Evolutionary conservation across 2,888 invertebrate species (phyloP).

Genomic region (Tachystola acroxantha): DNA sequence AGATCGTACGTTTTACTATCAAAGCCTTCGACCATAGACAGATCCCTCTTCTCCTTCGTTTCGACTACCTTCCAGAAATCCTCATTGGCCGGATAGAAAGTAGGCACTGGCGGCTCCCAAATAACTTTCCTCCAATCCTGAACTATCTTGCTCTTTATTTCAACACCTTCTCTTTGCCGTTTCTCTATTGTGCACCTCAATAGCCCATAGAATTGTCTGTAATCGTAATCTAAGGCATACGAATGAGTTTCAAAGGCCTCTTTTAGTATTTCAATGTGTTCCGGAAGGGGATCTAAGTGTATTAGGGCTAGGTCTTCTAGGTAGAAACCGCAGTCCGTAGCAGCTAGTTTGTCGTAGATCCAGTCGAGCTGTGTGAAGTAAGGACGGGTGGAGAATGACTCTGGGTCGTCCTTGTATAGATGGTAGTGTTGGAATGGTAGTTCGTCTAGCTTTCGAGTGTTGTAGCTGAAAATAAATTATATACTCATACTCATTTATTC

Average conservation of each 20-base stretch:
- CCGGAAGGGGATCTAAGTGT: conserved; percentile 63
- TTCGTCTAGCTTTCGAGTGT: conserved; percentile 89
- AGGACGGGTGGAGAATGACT: conserved; percentile 80
- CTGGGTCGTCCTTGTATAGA: conserved; percentile 68
- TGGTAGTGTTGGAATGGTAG: conserved; percentile 87
- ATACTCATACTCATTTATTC: not conserved
- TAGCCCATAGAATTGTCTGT: conserved; percentile 89
- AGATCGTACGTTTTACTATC: conserved; percentile 77
- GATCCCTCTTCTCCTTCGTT: conserved; percentile 44
- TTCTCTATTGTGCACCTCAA: conserved; percentile 57
- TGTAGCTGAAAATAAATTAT: conserved; percentile 78
- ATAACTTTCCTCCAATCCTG: conserved; percentile 64
- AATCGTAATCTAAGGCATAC: conserved; percentile 87
- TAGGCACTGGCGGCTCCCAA: conserved; percentile 77
- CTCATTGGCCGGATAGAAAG: conserved; percentile 77
- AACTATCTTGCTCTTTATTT: conserved; percentile 53
- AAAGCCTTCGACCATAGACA: conserved; percentile 54
- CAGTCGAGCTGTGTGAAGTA: conserved; percentile 87
- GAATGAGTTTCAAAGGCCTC: conserved; percentile 85
- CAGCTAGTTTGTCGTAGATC: conserved; percentile 88
- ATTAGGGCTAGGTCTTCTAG: conserved; percentile 85
- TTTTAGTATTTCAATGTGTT: conserved; percentile 78
- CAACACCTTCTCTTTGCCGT: conserved; percentile 45
- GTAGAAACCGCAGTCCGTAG: conserved; percentile 85
- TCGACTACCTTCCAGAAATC: conserved; percentile 56